Evolutionary conservation across 2,888 invertebrate genomes (phyloP), one percentile per base, ranked within the genome.

Genomic region (Nemurella pictetii): DNA sequence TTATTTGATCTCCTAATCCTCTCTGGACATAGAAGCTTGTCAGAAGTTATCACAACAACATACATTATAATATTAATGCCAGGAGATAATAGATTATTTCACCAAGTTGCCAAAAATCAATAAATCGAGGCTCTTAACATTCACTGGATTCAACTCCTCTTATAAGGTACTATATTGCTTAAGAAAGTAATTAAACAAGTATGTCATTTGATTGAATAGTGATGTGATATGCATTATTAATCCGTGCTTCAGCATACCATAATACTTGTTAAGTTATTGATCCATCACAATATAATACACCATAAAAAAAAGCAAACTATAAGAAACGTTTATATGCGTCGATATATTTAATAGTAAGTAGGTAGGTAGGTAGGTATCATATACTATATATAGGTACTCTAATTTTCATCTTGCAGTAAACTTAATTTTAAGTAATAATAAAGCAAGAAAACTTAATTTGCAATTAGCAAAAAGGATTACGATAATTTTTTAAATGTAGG

Each of bases 21-120:
- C 15, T n/a, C 55, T 35, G 81, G 28, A 81, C 81, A 81, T 36
- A 28, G 81, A 32, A 81, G 55, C 29, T 30, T 83, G 30, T 77
- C 83, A 78, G 72, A 35, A 84, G 29, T 30, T 83, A 85, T 80
- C 73, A 83, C 80, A 83, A 32, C 72, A 80, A 78, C 74, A 83
- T 80, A 83, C 32, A 84, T 83, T 83, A 75, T 82, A 74, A 83
- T 85, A 82, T 83, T 85, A 26, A 55, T 77, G 85, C 75, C 75
- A 80, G 83, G 26, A 77, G 28, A 35, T 35, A 30, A 84, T 30
- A 77, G 28, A 83, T 83, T 73, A 55, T 55, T 83, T 83, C 83
- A 83, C 29, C 36, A 81, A 83, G 72, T 27, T 32, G 29, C 35
- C 25, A 83, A 74, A 75, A 83, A 29, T 83, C 25, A 83, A 74